Conservation (phyloP, 2,113 vertebrate species). For the Psammodynastes pulverulentus region DNA sequence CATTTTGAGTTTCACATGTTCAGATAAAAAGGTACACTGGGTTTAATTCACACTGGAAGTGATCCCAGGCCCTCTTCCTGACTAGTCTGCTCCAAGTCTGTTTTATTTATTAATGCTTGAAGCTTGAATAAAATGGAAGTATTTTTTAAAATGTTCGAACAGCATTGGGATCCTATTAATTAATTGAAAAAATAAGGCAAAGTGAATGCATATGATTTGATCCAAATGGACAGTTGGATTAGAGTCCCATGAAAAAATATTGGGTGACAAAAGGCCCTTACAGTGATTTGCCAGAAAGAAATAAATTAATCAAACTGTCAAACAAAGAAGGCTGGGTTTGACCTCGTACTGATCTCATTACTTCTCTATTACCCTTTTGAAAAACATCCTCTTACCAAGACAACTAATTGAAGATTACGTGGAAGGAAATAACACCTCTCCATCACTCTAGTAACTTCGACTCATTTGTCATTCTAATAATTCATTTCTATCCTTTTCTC, state of each 20-base stretch:
- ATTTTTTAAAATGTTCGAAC: slow-evolving; percentile 8
- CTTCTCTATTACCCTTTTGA: slow-evolving; percentile 85
- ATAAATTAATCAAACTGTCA: slow-evolving; percentile 96
- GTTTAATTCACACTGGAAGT: background rate
- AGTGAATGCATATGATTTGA: slow-evolving; percentile 35
- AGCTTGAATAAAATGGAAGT: background rate
- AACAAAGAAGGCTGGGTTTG: slow-evolving; percentile 81
- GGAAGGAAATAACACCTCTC: slow-evolving; percentile 77
- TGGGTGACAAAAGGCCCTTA: slow-evolving; percentile 81
- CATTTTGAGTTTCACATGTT: background rate
- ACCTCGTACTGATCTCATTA: slow-evolving; percentile 90
- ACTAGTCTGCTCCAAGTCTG: background rate
- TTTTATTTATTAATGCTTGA: background rate
- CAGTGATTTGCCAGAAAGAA: slow-evolving; percentile 81
- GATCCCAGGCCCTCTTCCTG: background rate
- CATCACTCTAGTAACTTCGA: slow-evolving; percentile 78
- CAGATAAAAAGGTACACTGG: background rate
- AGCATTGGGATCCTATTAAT: slow-evolving; percentile 32
- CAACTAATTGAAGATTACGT: slow-evolving; percentile 93
- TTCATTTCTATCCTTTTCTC: slow-evolving; percentile 77
- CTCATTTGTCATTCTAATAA: slow-evolving; percentile 85
- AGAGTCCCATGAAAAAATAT: slow-evolving; percentile 69
- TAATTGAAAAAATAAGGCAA: slow-evolving; percentile 18
- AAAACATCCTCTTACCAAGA: slow-evolving; percentile 86
- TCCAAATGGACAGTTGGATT: slow-evolving; percentile 59